A percentile compares a stretch with the other conserved stretches of the same genome.
Conservation (phyloP, 1,140 invertebrate genomes). For the Leguminivora glycinivorella region DNA sequence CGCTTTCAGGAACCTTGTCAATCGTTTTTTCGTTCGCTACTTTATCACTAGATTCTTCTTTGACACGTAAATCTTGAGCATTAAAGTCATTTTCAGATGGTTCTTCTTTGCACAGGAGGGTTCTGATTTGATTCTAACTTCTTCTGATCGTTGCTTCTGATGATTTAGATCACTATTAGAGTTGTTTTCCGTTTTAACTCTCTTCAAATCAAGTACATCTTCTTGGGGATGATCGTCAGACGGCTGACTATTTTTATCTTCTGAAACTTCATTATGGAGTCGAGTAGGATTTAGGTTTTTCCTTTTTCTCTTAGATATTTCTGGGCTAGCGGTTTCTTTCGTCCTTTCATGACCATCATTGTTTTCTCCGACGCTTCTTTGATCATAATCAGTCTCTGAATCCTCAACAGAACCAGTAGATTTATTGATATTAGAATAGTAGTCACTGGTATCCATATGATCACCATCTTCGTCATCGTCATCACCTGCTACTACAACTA, state of each 20-base stretch:
- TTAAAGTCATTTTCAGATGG: conserved; percentile 46
- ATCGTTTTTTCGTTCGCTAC: conserved; percentile 39
- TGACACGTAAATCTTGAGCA: conserved; percentile 59
- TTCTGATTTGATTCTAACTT: conserved; percentile 54
- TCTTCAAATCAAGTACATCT: conserved; percentile 69
- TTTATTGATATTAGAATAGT: conserved; percentile 66
- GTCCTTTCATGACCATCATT: conserved; percentile 81
- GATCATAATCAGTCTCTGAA: conserved; percentile 84
- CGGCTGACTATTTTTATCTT: conserved; percentile 35
- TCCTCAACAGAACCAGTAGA: conserved; percentile 67
- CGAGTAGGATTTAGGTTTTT: conserved; percentile 96
- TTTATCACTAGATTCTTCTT: conserved; percentile 58
- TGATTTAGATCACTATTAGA: conserved; percentile 32
- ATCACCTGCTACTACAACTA: conserved; percentile 81
- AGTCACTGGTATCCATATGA: conserved; percentile 78
- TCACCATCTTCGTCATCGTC: conserved; percentile 84
- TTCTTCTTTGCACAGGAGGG: conserved; percentile 53
- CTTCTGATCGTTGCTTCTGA: conserved; percentile 38
- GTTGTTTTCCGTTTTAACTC: conserved; percentile 38
- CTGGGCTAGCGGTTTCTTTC: conserved; percentile 70
- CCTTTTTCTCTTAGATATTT: conserved; percentile 86
- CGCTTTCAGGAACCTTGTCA: conserved; percentile 37
- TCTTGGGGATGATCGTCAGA: conserved; percentile 32
- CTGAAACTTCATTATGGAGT: conserved; percentile 61
- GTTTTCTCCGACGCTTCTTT: conserved; percentile 86